Evolutionary conservation across 2,113 vertebrate species (phyloP).

Genomic region (Caloenas nicobarica): DNA sequence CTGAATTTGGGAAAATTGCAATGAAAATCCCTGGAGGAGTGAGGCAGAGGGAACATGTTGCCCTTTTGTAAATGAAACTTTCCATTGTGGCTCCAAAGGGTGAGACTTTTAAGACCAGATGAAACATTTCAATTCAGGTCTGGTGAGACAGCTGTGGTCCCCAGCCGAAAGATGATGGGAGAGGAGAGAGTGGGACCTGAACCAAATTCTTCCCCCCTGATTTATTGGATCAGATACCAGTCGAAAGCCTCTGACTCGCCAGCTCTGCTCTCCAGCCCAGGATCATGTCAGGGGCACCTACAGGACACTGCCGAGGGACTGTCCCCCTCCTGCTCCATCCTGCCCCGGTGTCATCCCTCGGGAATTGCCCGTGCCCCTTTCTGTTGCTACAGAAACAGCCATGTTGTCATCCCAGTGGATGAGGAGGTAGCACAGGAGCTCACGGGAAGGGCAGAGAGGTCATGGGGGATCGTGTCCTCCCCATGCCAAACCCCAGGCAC

Average conservation of each 20-base stretch:
- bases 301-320: neutral
- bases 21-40: neutral
- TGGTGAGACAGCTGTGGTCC: neutral
- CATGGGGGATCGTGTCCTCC: fast-evolving
- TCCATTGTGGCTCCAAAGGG: neutral
- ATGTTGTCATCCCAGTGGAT: neutral
- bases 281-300: neutral
- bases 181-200: neutral
- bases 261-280: neutral
- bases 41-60: neutral
- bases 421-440: neutral
- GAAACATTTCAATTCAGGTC: neutral
- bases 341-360: neutral
- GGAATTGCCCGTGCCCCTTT: neutral
- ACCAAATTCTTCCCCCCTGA: neutral
- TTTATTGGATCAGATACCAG: neutral
- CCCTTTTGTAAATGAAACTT: neutral
- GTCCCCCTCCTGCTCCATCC: neutral
- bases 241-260: neutral
- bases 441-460: conserved; percentile 5
- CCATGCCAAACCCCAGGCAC: neutral
- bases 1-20: neutral
- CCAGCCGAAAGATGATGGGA: neutral
- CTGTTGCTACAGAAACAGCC: conserved; percentile 21
- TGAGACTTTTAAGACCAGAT: neutral